Evolutionary conservation across 92 coral and sea anemone genomes (phyloP), one percentile per base, ranked within the genome.

Genomic region (Blastomussa wellsi): DNA sequence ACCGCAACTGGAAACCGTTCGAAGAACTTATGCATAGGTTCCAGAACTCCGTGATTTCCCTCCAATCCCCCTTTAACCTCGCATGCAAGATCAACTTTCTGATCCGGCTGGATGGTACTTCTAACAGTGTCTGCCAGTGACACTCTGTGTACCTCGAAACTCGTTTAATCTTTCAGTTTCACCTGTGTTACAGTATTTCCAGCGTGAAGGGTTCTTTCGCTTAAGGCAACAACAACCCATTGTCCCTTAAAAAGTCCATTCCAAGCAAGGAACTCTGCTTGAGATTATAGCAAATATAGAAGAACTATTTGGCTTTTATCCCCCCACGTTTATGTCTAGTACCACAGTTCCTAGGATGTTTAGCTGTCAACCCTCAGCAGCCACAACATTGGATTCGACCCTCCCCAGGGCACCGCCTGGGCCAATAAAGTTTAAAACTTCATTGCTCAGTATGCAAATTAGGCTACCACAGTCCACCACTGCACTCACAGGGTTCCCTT

Each of bases 401-500:
- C 78, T 74, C 60, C 75, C 83, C 33, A 77, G 70, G 78, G 49
- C 36, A 24, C 17, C 88, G 7, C 48, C 38, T 44, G 60, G 28
- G 32, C 77, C 83, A 62, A 77, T 76, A 17, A 8, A 10, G 32
- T 55, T 76, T 33, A 76, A 84, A 5, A 49, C 76, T 19, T 39
- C 60, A 33, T 32, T 59, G 62, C 71, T 78, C 53, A 77, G 33
- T 32, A 85, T 48, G 29, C 83, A 67, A 7, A 48, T 85, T 22
- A 78, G 88, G 24, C 83, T 85, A 36, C 88, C 88, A 85, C 88
- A 85, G 47, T 85, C 88, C 62, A 85, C 55, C 26, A 76, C 78
- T 28, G 88, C 78, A 76, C 64, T 85, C 75, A 85, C 77, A 41
- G 44, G 32, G n/a, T 8, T 24, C 13, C 17, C 68, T 62, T 10